Percentiles rank a stretch among this genome's conserved stretches.
Conservation (phyloP, 1,140 invertebrate species). For the Luehdorfia chinensis region DNA sequence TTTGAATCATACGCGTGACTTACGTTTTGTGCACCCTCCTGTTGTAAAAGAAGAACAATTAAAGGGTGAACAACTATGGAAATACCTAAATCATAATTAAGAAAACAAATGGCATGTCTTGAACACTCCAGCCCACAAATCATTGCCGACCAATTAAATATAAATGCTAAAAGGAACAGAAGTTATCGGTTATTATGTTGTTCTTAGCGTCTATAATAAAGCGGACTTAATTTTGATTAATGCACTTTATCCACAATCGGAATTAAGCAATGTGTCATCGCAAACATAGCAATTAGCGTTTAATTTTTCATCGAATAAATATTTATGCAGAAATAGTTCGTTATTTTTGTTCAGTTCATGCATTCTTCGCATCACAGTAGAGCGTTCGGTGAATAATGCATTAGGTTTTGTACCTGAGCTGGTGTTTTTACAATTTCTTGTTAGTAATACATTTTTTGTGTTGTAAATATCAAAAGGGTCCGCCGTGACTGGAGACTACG, state of each 20-base stretch:
- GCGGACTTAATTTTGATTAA: constrained; percentile 11
- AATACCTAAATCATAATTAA: constrained; percentile 15
- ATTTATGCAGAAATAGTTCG: constrained; percentile 1
- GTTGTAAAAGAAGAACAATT: constrained; percentile 14
- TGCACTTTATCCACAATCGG: neutral
- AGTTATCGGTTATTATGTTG: constrained; percentile 16
- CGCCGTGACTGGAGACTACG: constrained; percentile 37
- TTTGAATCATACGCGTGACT: constrained; percentile 4
- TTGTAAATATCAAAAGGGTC: constrained; percentile 41
- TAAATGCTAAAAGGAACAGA: constrained; percentile 15
- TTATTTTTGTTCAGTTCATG: constrained; percentile 5
- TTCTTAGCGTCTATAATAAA: constrained; percentile 4
- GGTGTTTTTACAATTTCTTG: constrained; percentile 24
- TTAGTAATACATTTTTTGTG: constrained; percentile 39
- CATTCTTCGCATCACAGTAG: constrained; percentile 10
- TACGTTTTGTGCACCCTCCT: constrained; percentile 1
- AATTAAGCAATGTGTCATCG: constrained; percentile 12
- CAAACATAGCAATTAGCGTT: constrained; percentile 1
- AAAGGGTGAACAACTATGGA: constrained; percentile 3
- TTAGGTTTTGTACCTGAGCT: constrained; percentile 15
- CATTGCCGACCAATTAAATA: constrained; percentile 13
- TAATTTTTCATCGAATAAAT: constrained; percentile 5
- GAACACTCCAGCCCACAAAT: constrained; percentile 16
- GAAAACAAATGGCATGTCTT: constrained; percentile 14
- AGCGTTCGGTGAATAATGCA: constrained; percentile 18